These are phyloP conservation scores for Pristionchus entomophagus DNA, from an alignment of 2,888 invertebrate genomes.

Conservation along the genomic window DNA sequence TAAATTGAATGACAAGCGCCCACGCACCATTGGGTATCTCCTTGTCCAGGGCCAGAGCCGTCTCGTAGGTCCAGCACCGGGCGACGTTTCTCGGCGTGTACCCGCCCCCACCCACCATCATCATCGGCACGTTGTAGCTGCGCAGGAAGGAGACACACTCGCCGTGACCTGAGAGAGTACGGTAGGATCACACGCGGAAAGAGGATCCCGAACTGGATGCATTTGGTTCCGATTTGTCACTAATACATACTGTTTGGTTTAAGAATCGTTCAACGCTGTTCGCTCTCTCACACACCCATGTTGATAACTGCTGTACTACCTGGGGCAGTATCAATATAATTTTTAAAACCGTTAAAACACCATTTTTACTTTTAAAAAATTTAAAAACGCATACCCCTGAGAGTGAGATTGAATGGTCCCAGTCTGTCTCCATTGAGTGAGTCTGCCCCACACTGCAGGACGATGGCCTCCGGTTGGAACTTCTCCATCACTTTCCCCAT, in stretches of 20 bases:
- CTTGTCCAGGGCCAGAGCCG: constrained; percentile 81
- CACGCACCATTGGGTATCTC: constrained; percentile 66
- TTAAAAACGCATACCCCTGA: too few species aligned
- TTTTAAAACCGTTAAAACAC: too few species aligned
- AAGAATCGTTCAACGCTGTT: too few species aligned
- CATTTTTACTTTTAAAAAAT: too few species aligned
- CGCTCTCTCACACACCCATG: too few species aligned
- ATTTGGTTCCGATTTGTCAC: too few species aligned
- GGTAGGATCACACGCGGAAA: too few species aligned
- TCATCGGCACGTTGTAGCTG: constrained; percentile 94
- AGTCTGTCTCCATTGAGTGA: constrained; percentile 95
- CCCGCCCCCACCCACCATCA: constrained; percentile 97
- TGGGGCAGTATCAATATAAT: too few species aligned
- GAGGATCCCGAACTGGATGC: too few species aligned
- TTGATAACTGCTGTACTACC: too few species aligned
- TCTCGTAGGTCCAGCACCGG: constrained; percentile 97
- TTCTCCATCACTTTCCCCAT: constrained; percentile 87
- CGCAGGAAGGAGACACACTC: constrained; percentile 98
- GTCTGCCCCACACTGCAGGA: constrained; percentile 98
- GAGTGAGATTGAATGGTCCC: constrained; percentile 97
- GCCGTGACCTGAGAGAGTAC: constrained; percentile 77
- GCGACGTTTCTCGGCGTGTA: constrained; percentile 72
- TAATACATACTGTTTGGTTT: too few species aligned
- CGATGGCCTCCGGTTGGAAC: constrained; percentile 97
- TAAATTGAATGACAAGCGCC: background rate